These are phyloP conservation scores for Zoanthus sociatus DNA, from an alignment of 92 coral and sea anemone genomes.

Conservation along the genomic window DNA sequence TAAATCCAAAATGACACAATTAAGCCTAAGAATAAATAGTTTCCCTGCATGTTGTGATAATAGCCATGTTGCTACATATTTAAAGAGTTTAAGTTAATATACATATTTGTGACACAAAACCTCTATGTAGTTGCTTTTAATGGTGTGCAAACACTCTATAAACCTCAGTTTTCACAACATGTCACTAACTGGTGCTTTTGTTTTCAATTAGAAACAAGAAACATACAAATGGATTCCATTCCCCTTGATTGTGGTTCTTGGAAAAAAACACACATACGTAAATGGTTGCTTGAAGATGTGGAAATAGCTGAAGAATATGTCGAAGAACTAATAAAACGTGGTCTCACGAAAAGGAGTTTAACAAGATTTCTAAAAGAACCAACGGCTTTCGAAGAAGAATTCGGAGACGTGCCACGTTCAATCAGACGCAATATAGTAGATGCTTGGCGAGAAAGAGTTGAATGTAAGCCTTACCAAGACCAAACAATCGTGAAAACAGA, in stretches of 20 bases:
- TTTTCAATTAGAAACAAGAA: conserved; percentile 3
- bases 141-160: no score
- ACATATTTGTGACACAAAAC: no score
- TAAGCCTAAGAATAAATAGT: no score
- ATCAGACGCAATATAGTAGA: conserved; percentile 43
- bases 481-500: background rate
- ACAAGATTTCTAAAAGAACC: conserved; percentile 13
- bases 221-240: background rate
- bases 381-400: conserved; percentile 47
- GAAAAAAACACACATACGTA: conserved; percentile 32
- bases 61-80: no score
- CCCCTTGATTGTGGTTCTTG: conserved; percentile 4
- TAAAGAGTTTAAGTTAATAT: no score
- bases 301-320: conserved; percentile 37
- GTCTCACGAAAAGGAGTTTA: conserved; percentile 42
- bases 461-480: background rate
- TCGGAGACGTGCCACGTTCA: conserved; percentile 28
- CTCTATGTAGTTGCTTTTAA: no score
- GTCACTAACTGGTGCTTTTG: background rate
- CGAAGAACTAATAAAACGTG: conserved; percentile 20
- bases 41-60: no score
- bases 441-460: conserved; percentile 34
- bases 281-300: conserved; percentile 43
- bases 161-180: no score
- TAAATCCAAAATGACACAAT: no score